These are phyloP conservation scores for Danionella dracula DNA, from an alignment of 2,797 vertebrate species.

Conservation along the genomic window DNA sequence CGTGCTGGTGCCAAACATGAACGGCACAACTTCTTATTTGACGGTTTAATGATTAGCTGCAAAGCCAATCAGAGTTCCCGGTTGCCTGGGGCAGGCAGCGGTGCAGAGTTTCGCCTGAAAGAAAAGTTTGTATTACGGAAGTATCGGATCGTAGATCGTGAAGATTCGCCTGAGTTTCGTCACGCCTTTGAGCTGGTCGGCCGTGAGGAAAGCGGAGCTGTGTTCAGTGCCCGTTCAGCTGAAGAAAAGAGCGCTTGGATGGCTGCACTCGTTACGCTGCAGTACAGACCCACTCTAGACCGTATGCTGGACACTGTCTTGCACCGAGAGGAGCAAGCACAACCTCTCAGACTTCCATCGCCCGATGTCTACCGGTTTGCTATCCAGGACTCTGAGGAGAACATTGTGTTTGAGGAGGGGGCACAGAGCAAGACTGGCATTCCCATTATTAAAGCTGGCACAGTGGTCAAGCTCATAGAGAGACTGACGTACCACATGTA, in stretches of 20 bases:
- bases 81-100: conserved; percentile 82
- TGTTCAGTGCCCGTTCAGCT: conserved; percentile 83
- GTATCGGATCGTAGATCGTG: conserved; percentile 82
- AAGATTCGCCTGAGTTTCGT: conserved; percentile 77
- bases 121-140: conserved; percentile 94
- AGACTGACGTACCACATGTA: conserved; percentile 98
- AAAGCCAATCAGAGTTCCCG: conserved; percentile 90
- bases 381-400: conserved; percentile 90
- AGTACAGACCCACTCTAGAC: conserved; percentile 92
- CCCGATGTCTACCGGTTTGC: conserved; percentile 85
- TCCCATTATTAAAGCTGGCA: conserved; percentile 94
- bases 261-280: conserved; percentile 90
- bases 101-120: conserved; percentile 89
- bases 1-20: conserved; percentile 94
- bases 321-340: conserved; percentile 85
- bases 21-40: conserved; percentile 95
- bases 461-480: conserved; percentile 94
- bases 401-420: conserved; percentile 93
- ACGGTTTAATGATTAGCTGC: conserved; percentile 96
- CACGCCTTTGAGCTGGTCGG: conserved; percentile 87
- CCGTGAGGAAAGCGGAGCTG: conserved; percentile 82
- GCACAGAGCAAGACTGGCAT: conserved; percentile 91
- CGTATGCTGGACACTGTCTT: conserved; percentile 90
- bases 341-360: conserved; percentile 84
- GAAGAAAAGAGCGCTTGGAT: conserved; percentile 96